These are phyloP conservation scores for Porites cylindrica DNA, from an alignment of 92 coral and sea anemone species.

Conservation along the genomic window DNA sequence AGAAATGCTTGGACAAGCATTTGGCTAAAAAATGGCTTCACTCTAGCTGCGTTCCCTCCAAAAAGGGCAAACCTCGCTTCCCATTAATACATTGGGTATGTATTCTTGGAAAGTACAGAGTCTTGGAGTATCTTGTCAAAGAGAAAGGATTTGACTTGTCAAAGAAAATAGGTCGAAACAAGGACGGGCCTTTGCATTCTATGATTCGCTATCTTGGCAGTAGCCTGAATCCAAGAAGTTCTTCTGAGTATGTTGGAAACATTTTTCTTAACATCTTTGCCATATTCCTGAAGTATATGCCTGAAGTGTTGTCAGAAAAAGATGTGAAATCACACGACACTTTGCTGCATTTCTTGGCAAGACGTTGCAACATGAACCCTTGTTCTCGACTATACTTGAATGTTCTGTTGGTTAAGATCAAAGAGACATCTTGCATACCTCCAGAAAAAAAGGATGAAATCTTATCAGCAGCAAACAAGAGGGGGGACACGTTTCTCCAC, in stretches of 20 bases:
- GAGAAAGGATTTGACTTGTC: slow-evolving; percentile 14
- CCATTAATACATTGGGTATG: slow-evolving; percentile 68
- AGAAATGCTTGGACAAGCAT: slow-evolving; percentile 18
- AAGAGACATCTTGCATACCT: not conserved
- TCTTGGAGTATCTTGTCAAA: slow-evolving; percentile 18
- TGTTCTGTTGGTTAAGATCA: not conserved
- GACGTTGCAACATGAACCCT: slow-evolving; percentile 12
- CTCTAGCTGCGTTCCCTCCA: slow-evolving; percentile 17
- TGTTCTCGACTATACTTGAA: slow-evolving; percentile 8
- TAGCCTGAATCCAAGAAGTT: slow-evolving; percentile 1
- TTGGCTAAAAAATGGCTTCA: slow-evolving; percentile 38
- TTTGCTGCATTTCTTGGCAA: slow-evolving; percentile 8
- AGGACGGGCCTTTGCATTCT: slow-evolving; percentile 9
- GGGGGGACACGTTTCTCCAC: slow-evolving; percentile 16
- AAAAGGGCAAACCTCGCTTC: slow-evolving; percentile 8
- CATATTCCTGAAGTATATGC: slow-evolving; percentile 4
- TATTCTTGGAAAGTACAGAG: slow-evolving; percentile 47
- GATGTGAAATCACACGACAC: slow-evolving; percentile 17
- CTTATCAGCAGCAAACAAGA: slow-evolving; percentile 7
- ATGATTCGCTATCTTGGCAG: slow-evolving; percentile 22
- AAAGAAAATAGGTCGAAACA: not conserved
- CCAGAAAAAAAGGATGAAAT: slow-evolving; percentile 8
- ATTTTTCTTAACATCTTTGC: slow-evolving; percentile 9
- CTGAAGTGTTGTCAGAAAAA: slow-evolving; percentile 4
- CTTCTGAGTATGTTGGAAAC: not conserved